A percentile compares a stretch with the other conserved stretches of the same genome.
Evolutionary conservation across 2,797 vertebrate species (phyloP).

Genomic region (Neoniphon sammara): DNA sequence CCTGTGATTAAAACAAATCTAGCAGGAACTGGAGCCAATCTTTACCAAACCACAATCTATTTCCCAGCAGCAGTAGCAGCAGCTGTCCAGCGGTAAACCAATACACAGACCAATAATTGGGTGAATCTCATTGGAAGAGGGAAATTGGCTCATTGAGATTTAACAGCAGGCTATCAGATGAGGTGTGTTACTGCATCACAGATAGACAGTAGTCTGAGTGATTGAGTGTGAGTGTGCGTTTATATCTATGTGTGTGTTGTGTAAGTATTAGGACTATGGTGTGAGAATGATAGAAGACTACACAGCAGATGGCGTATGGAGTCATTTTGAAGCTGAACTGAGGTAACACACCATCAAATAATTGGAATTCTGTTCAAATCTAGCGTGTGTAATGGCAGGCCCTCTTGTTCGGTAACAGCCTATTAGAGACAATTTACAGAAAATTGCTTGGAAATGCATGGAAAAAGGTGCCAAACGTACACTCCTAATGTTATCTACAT

Average conservation of each 20-base stretch:
- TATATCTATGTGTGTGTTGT: background rate
- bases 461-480: slow-evolving; percentile 40
- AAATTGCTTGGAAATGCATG: slow-evolving; percentile 44
- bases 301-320: slow-evolving; percentile 59
- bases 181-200: slow-evolving; percentile 50
- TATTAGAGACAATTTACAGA: slow-evolving; percentile 63
- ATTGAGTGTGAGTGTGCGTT: background rate
- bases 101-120: slow-evolving; percentile 71
- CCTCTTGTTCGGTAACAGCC: slow-evolving; percentile 23
- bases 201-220: slow-evolving; percentile 29
- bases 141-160: slow-evolving; percentile 73
- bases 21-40: slow-evolving; percentile 48
- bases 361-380: slow-evolving; percentile 71
- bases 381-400: slow-evolving; percentile 40
- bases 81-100: slow-evolving; percentile 72
- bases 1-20: slow-evolving; percentile 66
- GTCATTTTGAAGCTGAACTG: slow-evolving; percentile 51
- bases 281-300: slow-evolving; percentile 29
- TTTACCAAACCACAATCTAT: slow-evolving; percentile 63
- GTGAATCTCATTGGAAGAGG: slow-evolving; percentile 66
- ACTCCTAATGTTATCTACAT: slow-evolving; percentile 35
- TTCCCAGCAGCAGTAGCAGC: slow-evolving; percentile 67
- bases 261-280: slow-evolving; percentile 50
- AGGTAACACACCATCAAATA: slow-evolving; percentile 57
- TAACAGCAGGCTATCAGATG: slow-evolving; percentile 56